Conservation (phyloP, 2,113 vertebrate genomes). For the Rhinogobius similis region DNA sequence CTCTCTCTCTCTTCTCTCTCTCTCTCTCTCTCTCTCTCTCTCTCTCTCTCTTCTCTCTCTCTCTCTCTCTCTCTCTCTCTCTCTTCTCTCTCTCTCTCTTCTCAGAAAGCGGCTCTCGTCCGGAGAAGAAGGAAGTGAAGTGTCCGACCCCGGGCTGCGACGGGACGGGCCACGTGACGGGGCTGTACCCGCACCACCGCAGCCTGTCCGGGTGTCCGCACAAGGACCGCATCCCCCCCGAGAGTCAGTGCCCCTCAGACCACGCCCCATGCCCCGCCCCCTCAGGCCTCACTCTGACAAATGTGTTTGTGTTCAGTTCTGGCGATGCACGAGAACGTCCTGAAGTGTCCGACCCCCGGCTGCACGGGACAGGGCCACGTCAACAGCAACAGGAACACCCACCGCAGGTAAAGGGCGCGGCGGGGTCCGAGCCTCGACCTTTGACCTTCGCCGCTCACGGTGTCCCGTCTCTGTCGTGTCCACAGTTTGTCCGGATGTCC, state of each 20-base stretch:
- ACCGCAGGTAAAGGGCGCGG: conserved; percentile 94
- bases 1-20: too few species aligned
- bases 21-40: too few species aligned
- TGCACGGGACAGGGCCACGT: conserved; percentile 98
- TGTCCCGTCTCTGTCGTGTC: too few species aligned
- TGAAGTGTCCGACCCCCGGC: conserved; percentile 97
- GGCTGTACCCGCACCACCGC: conserved; percentile 96
- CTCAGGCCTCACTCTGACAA: conserved; percentile 26
- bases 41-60: too few species aligned
- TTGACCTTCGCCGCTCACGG: too few species aligned
- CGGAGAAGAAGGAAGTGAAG: conserved; percentile 96
- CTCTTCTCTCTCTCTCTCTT: not conserved
- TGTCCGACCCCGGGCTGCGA: conserved; percentile 97
- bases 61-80: not conserved
- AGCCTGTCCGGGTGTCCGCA: conserved; percentile 98
- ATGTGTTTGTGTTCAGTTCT: conserved; percentile 80
- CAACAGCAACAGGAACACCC: conserved; percentile 99
- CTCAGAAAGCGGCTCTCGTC: conserved; percentile 86
- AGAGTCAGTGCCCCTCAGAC: conserved; percentile 98
- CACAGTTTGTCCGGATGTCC: conserved; percentile 95
- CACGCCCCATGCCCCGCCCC: too few species aligned
- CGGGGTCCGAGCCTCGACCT: too few species aligned
- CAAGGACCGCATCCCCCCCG: conserved; percentile 98
- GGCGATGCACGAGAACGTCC: conserved; percentile 98
- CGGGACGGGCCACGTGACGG: conserved; percentile 94